Conservation (phyloP, 2,797 vertebrate species). For the Myotis planiceps region DNA sequence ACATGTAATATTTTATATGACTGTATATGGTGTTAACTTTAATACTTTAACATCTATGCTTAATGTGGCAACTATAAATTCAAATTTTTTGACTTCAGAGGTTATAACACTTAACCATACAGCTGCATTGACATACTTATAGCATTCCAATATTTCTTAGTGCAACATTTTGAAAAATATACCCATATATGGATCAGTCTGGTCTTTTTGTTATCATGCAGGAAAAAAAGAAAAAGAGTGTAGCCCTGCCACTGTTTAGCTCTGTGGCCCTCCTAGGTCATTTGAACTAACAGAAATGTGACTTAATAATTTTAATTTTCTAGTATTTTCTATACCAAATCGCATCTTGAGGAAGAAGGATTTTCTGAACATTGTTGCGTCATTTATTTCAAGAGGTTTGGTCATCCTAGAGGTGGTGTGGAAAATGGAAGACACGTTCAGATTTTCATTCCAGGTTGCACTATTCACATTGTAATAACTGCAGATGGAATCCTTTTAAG, state of each 20-base stretch:
- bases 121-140: slow-evolving; percentile 60
- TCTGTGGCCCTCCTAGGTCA: background rate
- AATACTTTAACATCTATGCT: slow-evolving; percentile 84
- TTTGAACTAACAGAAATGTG: slow-evolving; percentile 13
- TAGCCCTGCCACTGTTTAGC: background rate
- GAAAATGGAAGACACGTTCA: background rate
- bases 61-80: slow-evolving; percentile 83
- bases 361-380: slow-evolving; percentile 24
- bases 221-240: background rate
- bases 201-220: background rate
- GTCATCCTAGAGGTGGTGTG: background rate
- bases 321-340: background rate
- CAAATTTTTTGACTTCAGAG: slow-evolving; percentile 80
- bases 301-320: slow-evolving; percentile 16
- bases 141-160: slow-evolving; percentile 56
- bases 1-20: slow-evolving; percentile 84
- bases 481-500: background rate
- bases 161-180: slow-evolving; percentile 59
- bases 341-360: background rate
- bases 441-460: slow-evolving; percentile 7
- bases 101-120: slow-evolving; percentile 70
- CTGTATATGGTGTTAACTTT: slow-evolving; percentile 86
- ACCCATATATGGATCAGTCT: background rate
- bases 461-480: background rate
- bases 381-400: slow-evolving; percentile 17